These are phyloP conservation scores for Triops cancriformis DNA, from an alignment of 1,140 invertebrate genomes.

Conservation along the genomic window DNA sequence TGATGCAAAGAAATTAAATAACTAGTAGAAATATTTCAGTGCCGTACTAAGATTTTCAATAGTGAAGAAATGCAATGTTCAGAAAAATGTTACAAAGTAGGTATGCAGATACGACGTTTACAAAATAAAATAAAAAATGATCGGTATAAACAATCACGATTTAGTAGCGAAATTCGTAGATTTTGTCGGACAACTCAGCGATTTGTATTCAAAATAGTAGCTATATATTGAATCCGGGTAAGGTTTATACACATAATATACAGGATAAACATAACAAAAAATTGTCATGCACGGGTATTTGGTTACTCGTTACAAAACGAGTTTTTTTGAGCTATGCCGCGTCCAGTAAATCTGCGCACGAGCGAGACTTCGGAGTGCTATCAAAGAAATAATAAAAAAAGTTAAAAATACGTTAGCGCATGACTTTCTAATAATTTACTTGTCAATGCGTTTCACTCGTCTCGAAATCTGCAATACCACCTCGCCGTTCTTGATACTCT, in stretches of 20 bases:
- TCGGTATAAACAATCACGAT: no score
- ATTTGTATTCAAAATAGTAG: no score
- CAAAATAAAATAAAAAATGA: no score
- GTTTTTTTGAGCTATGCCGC: neutral
- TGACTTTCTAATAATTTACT: conserved; percentile 14
- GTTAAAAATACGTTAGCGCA: neutral
- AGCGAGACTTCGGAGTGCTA: neutral
- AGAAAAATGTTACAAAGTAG: no score
- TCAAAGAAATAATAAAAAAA: neutral
- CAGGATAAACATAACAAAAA: neutral
- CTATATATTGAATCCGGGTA: no score
- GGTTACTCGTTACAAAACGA: neutral
- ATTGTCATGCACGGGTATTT: neutral
- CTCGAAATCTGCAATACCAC: conserved; percentile 44
- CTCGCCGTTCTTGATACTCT: conserved; percentile 44
- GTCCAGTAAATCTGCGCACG: neutral
- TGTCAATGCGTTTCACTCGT: conserved; percentile 28
- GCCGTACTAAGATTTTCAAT: no score
- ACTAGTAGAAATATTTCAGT: no score
- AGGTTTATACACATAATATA: neutral
- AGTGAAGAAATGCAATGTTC: no score
- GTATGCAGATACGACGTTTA: no score
- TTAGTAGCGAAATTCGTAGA: no score
- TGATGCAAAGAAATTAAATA: no score
- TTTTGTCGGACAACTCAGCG: no score